phyloP scores from a whole-genome alignment of 2,797 vertebrate genomes.

The Xenops minutus region DNA sequence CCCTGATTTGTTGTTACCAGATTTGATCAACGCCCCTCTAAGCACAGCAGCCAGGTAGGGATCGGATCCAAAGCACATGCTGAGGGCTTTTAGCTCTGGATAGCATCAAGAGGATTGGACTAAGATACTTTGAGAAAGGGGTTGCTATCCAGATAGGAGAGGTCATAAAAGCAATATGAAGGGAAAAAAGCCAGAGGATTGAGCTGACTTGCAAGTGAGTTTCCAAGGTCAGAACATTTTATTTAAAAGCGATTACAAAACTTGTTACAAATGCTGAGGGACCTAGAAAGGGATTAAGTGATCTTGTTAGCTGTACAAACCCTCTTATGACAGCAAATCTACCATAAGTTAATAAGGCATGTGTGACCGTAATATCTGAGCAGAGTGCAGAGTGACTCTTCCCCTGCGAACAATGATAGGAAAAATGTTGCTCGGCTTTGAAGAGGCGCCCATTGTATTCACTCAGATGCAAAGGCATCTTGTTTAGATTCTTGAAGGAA shows the following conservation, averaged over 20 bases:
- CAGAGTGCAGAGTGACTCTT: slow-evolving; percentile 43
- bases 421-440: slow-evolving; percentile 61
- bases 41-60: slow-evolving; percentile 58
- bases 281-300: slow-evolving; percentile 49
- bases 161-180: slow-evolving; percentile 59
- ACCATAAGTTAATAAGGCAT: background rate
- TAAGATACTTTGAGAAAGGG: slow-evolving; percentile 34
- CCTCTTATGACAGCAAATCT: slow-evolving; percentile 23
- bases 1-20: slow-evolving; percentile 47
- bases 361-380: background rate
- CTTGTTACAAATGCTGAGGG: slow-evolving; percentile 33
- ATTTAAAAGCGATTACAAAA: slow-evolving; percentile 51
- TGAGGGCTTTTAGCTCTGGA: slow-evolving; percentile 57
- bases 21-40: slow-evolving; percentile 41
- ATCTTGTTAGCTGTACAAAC: background rate
- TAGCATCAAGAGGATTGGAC: slow-evolving; percentile 47
- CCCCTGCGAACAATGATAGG: slow-evolving; percentile 58
- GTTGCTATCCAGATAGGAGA: slow-evolving; percentile 54
- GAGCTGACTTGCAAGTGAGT: slow-evolving; percentile 43
- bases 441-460: slow-evolving; percentile 52
- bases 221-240: slow-evolving; percentile 55
- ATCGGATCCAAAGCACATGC: slow-evolving; percentile 37
- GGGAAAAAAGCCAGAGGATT: slow-evolving; percentile 45
- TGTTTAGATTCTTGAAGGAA: slow-evolving; percentile 50
- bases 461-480: slow-evolving; percentile 52